Base-by-base conservation (phyloP, 2,888 invertebrate species). In the Rhagonycha fulva region DNA sequence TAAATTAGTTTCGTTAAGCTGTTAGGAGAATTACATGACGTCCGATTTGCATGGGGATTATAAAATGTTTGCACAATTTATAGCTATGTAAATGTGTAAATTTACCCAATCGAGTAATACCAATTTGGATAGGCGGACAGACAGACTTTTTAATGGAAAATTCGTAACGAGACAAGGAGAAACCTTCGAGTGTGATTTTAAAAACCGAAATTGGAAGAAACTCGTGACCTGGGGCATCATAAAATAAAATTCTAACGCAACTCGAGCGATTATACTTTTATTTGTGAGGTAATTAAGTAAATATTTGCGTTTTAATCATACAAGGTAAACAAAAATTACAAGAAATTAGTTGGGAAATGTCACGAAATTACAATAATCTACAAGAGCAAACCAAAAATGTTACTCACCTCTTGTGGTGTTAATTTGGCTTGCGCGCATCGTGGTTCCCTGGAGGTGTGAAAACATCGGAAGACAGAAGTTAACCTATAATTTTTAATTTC, bases 371-470 rank as follows among this genome's bases (percentile, higher is more conserved):
- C 5, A 4, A 32, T 32, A 19, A 19, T 19, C 19, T 19, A 19
- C 5, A 12, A 4, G 5, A 47, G n/a, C 7, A 47, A 66, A 4
- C 12, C n/a, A n/a, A 68, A 67, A 9, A 12, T 68, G 47, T 47
- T 11, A 77, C 83, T 83, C 84, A 87, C 87, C 85, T 87, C 87
- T 82, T 86, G 86, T 62, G 87, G 87, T 60, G 86, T 84, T 69
- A 87, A 80, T 80, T 87, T 87, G 9, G 85, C 84, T 72, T 85
- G 79, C 11, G 83, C 82, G 9, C 82, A 80, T 66, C 84, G 82
- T n/a, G 83, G 82, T 77, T 86, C 86, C 73, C 84, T 84, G 5
- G 85, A 83, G 70, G 82, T 78, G 70, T 82, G 82, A 75, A 79
- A 80, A 66, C 68, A 74, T 30, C 79, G 80, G 77, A 77, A 79